A percentile compares a stretch with the other conserved stretches of the same genome.
These are phyloP conservation scores for Mionectes olivaceus DNA, from an alignment of 2,797 vertebrate genomes.

Conservation along the genomic window DNA sequence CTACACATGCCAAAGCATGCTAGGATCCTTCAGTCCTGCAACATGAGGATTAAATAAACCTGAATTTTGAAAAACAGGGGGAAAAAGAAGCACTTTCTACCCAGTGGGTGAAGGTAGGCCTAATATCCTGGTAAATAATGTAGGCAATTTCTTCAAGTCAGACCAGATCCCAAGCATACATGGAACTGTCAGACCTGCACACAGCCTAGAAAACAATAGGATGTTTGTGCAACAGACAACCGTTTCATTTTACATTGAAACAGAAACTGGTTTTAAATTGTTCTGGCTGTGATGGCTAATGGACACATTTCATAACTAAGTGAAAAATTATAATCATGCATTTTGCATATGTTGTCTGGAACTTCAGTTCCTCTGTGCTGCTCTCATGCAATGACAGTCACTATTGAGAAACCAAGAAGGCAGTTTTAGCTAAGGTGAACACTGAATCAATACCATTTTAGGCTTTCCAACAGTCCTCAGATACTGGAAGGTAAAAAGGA, in stretches of 20 bases:
- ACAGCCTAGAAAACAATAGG: background rate
- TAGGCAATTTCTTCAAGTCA: background rate
- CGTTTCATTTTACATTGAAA: slow-evolving; percentile 45
- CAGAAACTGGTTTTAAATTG: background rate
- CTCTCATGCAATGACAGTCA: background rate
- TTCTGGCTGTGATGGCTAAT: slow-evolving; percentile 4
- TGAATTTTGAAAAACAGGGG: background rate
- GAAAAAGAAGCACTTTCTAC: background rate
- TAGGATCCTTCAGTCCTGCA: background rate
- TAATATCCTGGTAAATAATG: background rate
- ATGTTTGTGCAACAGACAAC: background rate
- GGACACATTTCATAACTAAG: slow-evolving; percentile 20
- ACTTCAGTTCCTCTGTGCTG: slow-evolving; percentile 28
- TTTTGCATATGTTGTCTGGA: background rate
- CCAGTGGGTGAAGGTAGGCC: background rate
- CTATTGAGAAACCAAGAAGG: background rate
- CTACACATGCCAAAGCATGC: background rate
- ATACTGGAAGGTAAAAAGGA: background rate
- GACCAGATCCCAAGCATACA: background rate
- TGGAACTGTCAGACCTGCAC: background rate
- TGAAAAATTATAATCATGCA: background rate
- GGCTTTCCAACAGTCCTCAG: slow-evolving; percentile 9
- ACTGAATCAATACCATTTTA: background rate
- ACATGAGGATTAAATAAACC: background rate
- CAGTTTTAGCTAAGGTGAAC: background rate